Conservation (phyloP, 2,888 invertebrate species). For the Conchocele bisecta region DNA sequence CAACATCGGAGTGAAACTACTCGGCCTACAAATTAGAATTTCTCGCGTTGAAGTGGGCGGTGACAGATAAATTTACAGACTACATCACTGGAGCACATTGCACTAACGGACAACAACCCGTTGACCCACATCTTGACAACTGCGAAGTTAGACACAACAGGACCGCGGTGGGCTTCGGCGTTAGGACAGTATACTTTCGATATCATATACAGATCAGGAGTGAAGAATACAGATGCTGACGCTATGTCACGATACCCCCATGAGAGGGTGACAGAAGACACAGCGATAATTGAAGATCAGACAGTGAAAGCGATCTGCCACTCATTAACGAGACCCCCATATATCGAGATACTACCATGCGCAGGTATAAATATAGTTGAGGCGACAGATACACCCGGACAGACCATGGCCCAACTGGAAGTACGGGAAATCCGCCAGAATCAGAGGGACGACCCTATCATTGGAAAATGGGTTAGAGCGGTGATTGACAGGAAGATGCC, state of each 20-base stretch:
- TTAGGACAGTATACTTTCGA: constrained; percentile 6
- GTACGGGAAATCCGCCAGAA: constrained; percentile 6
- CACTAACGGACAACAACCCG: not conserved
- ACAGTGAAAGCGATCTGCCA: constrained; percentile 4
- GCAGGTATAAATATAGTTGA: not conserved
- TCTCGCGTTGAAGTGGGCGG: not conserved
- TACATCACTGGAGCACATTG: no score
- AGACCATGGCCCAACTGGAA: constrained; percentile 5
- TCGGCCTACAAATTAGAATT: constrained; percentile 8
- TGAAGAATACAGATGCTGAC: constrained; percentile 13
- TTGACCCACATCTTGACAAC: constrained; percentile 7
- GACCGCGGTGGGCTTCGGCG: constrained; percentile 23
- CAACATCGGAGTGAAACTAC: constrained; percentile 11
- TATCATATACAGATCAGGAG: constrained; percentile 3
- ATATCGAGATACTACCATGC: not conserved
- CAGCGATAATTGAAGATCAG: not conserved
- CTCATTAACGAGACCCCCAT: no score
- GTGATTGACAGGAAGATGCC: not conserved
- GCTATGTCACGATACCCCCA: constrained; percentile 6
- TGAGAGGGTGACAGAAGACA: not conserved
- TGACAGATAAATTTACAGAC: constrained; percentile 1
- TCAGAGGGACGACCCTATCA: not conserved
- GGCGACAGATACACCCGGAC: not conserved
- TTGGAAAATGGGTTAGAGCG: constrained; percentile 14
- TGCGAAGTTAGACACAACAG: constrained; percentile 13